A percentile compares a stretch with the other conserved stretches of the same genome.
Conservation (phyloP, 1,140 invertebrate species). For the Procambarus clarkii region DNA sequence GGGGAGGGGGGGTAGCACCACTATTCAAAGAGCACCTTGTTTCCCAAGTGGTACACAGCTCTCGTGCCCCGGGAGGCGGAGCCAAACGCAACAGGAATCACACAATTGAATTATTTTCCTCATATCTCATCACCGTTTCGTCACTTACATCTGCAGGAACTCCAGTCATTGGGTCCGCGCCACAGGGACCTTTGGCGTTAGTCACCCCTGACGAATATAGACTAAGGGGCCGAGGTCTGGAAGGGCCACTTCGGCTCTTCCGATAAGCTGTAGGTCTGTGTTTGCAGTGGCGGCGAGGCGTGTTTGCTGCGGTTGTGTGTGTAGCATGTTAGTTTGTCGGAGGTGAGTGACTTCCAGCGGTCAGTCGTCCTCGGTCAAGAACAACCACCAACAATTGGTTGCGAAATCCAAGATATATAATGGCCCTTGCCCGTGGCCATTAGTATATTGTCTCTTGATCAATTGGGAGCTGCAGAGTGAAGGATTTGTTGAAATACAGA, state of each 20-base stretch:
- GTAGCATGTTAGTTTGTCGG: slow-evolving; percentile 28
- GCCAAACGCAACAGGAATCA: slow-evolving; percentile 25
- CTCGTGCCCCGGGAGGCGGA: not conserved
- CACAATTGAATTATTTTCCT: slow-evolving; percentile 39
- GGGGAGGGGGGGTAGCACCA: not conserved
- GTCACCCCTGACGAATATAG: not conserved
- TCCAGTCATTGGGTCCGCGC: not conserved
- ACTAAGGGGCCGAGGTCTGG: not conserved
- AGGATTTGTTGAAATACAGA: too few species aligned
- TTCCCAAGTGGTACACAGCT: not conserved
- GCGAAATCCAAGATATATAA: not conserved
- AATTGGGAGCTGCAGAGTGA: too few species aligned
- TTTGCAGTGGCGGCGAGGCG: not conserved
- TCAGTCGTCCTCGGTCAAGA: not conserved
- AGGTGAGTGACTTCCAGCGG: slow-evolving; percentile 35
- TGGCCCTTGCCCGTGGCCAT: not conserved
- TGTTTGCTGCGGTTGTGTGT: not conserved
- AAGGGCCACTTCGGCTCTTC: not conserved
- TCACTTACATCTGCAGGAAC: not conserved
- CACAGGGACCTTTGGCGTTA: not conserved
- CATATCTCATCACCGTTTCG: slow-evolving; percentile 26
- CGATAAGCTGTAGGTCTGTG: not conserved
- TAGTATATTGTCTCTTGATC: too few species aligned
- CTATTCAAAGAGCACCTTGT: not conserved
- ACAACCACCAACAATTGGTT: not conserved